Base-by-base conservation (phyloP, 2,888 invertebrate genomes). In the Brachycybe producta region DNA sequence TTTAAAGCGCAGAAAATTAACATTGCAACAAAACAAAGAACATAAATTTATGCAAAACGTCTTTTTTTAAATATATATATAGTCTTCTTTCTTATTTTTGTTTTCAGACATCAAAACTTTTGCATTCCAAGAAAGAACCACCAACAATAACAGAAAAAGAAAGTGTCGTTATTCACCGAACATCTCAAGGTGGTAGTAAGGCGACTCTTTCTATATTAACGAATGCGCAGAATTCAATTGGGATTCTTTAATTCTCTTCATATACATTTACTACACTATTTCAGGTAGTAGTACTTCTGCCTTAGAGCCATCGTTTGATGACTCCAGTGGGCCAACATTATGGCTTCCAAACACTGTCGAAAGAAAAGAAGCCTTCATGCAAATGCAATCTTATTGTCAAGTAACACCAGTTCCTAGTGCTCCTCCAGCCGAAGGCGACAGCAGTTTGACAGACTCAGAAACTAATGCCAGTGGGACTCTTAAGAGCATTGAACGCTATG, bases 351-450 rank as follows among this genome's bases (percentile, higher is more conserved):
- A 45, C 4, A 13, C 46, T n/a, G 19, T 46, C 19, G 46, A 46
- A 13, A 24, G 24, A 17, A 40, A 21, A 39, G 48, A 48, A 39
- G n/a, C n/a, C n/a, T 27, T 48, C 19, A 15, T 21, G 21, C 38
- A 39, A 39, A 48, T 39, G 24, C 48, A 39, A 32, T 30, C 48
- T n/a, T 48, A 21, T 39, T 39, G 39, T 28, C 46, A 46, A 34
- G 26, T 24, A 35, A 23, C 46, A 46, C 21, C 46, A 39, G 17
- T 46, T 19, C 52, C 52, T 15, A 52, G 52, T 32, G 52, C 52
- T 17, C 52, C 52, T 1, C 52, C 52, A 3, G 52, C 52, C 2
- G 52, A 52, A 41, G 27, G 23, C 46, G 38, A 47, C 7, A 28
- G 46, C 40, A 24, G 42, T 27, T 23, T 21, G 4, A 41, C 52